These are phyloP conservation scores for Metopia argyrocephala DNA, from an alignment of 2,888 invertebrate genomes.

Conservation along the genomic window DNA sequence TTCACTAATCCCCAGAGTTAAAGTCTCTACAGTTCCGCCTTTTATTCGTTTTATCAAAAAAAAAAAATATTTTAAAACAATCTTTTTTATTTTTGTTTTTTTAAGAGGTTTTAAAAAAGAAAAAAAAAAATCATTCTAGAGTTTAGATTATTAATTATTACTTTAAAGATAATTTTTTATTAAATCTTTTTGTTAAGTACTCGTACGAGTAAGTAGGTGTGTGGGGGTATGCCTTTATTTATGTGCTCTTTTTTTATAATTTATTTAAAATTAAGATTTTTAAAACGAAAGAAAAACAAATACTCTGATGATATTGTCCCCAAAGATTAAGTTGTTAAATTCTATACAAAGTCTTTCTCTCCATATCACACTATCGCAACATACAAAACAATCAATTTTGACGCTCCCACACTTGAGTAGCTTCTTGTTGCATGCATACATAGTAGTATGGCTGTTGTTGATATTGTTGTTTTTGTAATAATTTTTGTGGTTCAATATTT, in stretches of 20 bases:
- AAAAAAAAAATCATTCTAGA: too few relatives aligned
- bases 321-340: slow-evolving; percentile 55
- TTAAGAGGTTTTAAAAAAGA: too few relatives aligned
- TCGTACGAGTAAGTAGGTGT: too few relatives aligned
- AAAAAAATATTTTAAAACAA: not conserved
- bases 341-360: not conserved
- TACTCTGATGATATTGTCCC: slow-evolving; percentile 43
- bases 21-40: not conserved
- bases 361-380: not conserved
- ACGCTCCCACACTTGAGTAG: slow-evolving; percentile 63
- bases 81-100: not conserved
- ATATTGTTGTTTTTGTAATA: slow-evolving; percentile 36
- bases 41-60: not conserved
- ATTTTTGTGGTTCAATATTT: slow-evolving; percentile 48
- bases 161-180: slow-evolving; percentile 41
- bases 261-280: slow-evolving; percentile 26
- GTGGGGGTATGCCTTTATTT: slow-evolving; percentile 1
- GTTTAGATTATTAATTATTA: slow-evolving; percentile 32
- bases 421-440: slow-evolving; percentile 52
- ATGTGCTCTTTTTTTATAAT: not conserved
- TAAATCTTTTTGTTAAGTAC: slow-evolving; percentile 27
- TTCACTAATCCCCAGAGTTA: too few relatives aligned
- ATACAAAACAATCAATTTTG: slow-evolving; percentile 25
- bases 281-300: slow-evolving; percentile 2
- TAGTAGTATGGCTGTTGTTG: slow-evolving; percentile 11